These are phyloP conservation scores for Monomorium pharaonis DNA, from an alignment of 1,140 invertebrate genomes.

Conservation along the genomic window DNA sequence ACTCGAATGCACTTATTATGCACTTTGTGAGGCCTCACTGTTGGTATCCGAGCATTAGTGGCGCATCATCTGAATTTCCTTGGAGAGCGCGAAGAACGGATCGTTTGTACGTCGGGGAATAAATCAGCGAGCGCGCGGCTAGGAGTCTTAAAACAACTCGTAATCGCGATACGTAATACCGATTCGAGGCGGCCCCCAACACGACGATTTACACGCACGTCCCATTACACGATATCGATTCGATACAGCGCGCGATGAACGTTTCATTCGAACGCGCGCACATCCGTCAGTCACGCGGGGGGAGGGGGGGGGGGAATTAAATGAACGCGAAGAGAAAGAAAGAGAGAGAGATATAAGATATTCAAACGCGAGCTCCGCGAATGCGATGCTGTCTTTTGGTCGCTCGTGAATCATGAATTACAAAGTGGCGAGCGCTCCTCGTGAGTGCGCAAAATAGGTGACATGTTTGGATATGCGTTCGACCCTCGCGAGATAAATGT, in stretches of 20 bases:
- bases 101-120: conserved; percentile 37
- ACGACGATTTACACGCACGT: conserved; percentile 41
- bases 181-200: conserved; percentile 28
- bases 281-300: conserved; percentile 27
- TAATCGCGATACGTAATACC: conserved; percentile 36
- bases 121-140: conserved; percentile 35
- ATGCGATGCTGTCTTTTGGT: background rate
- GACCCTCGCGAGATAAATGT: background rate
- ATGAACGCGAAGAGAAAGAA: conserved; percentile 9
- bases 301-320: conserved; percentile 17
- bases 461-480: conserved; percentile 26
- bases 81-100: conserved; percentile 38
- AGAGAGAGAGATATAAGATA: too few species aligned
- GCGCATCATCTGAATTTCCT: conserved; percentile 45
- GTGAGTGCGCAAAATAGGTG: conserved; percentile 27
- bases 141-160: conserved; percentile 31
- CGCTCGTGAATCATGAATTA: conserved; percentile 21
- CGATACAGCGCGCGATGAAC: conserved; percentile 9
- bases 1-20: conserved; percentile 48
- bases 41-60: conserved; percentile 38
- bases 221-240: conserved; percentile 48
- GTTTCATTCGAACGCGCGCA: conserved; percentile 6
- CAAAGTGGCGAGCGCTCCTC: background rate
- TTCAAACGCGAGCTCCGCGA: conserved; percentile 17
- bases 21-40: conserved; percentile 18